Evolutionary conservation across 2,113 vertebrate species (phyloP).

Genomic region (Eidolon helvum): DNA sequence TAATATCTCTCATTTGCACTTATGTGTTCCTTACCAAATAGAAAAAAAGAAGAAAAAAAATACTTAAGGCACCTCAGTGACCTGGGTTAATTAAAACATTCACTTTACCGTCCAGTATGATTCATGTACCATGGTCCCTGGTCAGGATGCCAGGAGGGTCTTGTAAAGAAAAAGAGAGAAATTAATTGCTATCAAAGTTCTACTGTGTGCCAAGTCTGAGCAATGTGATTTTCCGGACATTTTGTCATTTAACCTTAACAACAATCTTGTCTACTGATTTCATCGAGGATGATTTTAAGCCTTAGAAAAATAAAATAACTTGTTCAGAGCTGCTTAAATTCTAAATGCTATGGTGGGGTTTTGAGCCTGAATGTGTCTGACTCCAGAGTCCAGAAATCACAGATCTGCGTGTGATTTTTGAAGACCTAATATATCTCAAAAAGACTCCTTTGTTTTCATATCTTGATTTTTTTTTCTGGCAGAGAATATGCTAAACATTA

Average conservation of each 20-base stretch:
- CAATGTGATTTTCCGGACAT: background rate
- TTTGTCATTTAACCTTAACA: background rate
- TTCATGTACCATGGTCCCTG: background rate
- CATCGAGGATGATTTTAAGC: background rate
- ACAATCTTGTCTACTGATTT: background rate
- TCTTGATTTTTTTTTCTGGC: background rate
- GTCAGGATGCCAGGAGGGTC: background rate
- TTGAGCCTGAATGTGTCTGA: background rate
- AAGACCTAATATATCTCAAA: background rate
- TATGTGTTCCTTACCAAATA: background rate
- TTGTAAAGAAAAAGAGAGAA: background rate
- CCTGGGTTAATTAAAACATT: background rate
- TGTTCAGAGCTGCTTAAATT: background rate
- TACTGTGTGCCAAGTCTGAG: background rate
- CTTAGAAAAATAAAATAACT: background rate
- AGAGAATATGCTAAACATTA: background rate
- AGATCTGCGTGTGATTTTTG: background rate
- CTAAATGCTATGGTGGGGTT: background rate
- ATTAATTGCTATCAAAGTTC: background rate
- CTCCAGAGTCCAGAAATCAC: background rate
- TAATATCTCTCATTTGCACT: background rate
- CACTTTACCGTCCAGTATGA: background rate
- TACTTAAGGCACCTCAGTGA: background rate
- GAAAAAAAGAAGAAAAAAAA: background rate
- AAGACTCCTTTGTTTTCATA: background rate